Conservation (phyloP, 2,113 vertebrate genomes). For the Neotoma lepida region DNA sequence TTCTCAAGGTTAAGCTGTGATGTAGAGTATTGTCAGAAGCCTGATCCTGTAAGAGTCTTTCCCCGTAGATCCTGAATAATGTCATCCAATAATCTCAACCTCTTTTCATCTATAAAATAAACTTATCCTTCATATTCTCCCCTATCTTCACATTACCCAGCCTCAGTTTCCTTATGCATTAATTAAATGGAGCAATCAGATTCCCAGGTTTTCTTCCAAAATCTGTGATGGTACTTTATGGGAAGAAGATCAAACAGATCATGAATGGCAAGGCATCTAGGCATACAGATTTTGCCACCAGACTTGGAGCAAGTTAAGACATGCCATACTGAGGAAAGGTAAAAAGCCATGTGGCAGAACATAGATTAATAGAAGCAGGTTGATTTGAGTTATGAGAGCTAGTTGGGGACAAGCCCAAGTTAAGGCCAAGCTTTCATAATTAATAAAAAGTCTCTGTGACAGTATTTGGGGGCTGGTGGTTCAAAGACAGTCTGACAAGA, state of each 20-base stretch:
- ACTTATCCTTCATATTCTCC: not conserved
- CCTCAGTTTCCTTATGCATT: conserved; percentile 28
- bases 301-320: not conserved
- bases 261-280: not conserved
- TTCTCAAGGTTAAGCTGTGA: conserved; percentile 59
- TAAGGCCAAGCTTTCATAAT: not conserved
- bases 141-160: not conserved
- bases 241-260: not conserved
- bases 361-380: not conserved
- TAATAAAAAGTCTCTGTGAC: not conserved
- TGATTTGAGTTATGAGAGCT: not conserved
- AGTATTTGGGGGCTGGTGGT: not conserved
- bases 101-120: conserved; percentile 10
- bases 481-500: not conserved
- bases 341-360: not conserved
- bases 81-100: not conserved
- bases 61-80: not conserved
- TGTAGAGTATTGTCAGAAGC: not conserved
- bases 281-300: not conserved
- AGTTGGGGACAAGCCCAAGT: not conserved
- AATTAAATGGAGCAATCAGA: not conserved
- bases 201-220: conserved; percentile 6
- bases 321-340: not conserved
- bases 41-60: not conserved
- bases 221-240: not conserved